Base-by-base conservation (phyloP, 1,140 invertebrate species). In the Calliopsis andreniformis region DNA sequence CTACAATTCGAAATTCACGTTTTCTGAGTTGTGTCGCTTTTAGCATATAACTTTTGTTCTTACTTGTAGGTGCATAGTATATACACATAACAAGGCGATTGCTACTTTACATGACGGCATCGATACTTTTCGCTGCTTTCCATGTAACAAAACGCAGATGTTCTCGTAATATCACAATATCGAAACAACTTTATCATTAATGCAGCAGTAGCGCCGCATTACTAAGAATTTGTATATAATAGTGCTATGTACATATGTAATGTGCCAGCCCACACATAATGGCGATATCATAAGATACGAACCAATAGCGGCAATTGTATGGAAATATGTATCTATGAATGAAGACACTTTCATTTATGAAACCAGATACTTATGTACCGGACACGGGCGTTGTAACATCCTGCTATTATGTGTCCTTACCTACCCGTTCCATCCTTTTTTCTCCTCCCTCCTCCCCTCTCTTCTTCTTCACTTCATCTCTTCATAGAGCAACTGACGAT, bases 291-390 rank as follows among this genome's bases (percentile, higher is more conserved):
- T 89, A 89, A 91, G 88, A 89, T 90, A 91, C 86, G 85, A 88
- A 88, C 88, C 89, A 91, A 90, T 90, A 90, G 86, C 79, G 78
- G 86, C 90, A 89, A 91, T 91, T 91, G 90, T 91, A 91, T 91
- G 90, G 90, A 91, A 91, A 91, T 91, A 91, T 90, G 87, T 90
- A 89, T 91, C 90, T 91, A 91, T 91, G 89, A 91, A 91, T 91
- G 89, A 91, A 91, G 90, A 91, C 89, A 91, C 89, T 91, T 91
- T 91, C 90, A 89, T 91, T 91, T 91, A 91, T 91, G 89, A 91
- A 91, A 91, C 86, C 88, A 90, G 88, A 90, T 90, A 89, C 88
- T 88, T 90, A 88, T 90, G 83, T 89, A 90, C 88, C 88, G 88
- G 89, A 90, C 90, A 89, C 88, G 87, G 88, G 86, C 85, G 86